A percentile compares a stretch with the other conserved stretches of the same genome.
These are phyloP conservation scores for Mythimna ferrago DNA, from an alignment of 2,888 invertebrate species.

Conservation along the genomic window DNA sequence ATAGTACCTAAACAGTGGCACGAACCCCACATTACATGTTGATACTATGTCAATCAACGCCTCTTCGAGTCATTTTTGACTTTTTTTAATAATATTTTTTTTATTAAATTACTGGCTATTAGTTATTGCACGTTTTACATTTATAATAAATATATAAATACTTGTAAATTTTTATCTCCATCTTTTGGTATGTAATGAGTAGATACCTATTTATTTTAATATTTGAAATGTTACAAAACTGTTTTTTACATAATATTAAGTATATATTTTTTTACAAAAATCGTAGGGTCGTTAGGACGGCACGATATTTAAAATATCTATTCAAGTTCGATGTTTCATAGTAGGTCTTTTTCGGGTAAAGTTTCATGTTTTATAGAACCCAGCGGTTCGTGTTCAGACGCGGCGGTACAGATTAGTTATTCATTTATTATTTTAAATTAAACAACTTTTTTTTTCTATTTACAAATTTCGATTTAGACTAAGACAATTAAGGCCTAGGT, in stretches of 20 bases:
- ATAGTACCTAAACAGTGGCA: constrained; percentile 82
- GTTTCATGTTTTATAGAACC: constrained; percentile 57
- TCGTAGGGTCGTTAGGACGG: constrained; percentile 91
- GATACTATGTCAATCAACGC: constrained; percentile 78
- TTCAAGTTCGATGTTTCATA: constrained; percentile 89
- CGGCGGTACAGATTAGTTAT: constrained; percentile 72
- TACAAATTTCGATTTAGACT: constrained; percentile 90
- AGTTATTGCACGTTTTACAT: constrained; percentile 91
- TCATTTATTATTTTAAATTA: constrained; percentile 73
- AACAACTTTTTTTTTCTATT: constrained; percentile 85
- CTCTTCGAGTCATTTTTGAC: constrained; percentile 85
- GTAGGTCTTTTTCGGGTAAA: constrained; percentile 86
- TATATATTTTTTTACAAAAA: constrained; percentile 90
- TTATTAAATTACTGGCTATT: constrained; percentile 90
- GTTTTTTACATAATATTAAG: constrained; percentile 85
- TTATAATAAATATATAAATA: constrained; percentile 91
- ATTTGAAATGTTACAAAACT: constrained; percentile 90
- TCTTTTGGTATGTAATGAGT: constrained; percentile 90
- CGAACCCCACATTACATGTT: constrained; percentile 66
- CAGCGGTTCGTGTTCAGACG: constrained; percentile 74
- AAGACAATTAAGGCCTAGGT: constrained; percentile 90
- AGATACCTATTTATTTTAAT: constrained; percentile 83
- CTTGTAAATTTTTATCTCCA: constrained; percentile 90
- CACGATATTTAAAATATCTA: constrained; percentile 88
- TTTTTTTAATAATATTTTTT: constrained; percentile 83